phyloP scores from a whole-genome alignment of 1,140 invertebrate species.

The Drosophila sproati region DNA sequence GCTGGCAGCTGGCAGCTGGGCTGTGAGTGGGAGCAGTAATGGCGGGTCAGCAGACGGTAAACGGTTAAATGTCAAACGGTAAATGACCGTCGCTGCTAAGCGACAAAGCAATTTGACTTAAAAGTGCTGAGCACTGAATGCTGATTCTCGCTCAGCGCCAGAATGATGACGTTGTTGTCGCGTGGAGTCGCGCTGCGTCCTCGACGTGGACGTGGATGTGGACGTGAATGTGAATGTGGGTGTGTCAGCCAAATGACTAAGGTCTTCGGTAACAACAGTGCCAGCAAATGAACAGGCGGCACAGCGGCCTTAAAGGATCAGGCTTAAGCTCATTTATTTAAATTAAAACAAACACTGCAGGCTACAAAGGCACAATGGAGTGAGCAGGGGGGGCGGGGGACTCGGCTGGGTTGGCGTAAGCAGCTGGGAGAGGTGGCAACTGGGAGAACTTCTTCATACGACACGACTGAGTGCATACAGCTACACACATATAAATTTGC shows the following conservation, averaged over 20 bases:
- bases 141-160: conserved; percentile 9
- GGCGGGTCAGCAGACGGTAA: conserved; percentile 29
- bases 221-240: background rate
- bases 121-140: conserved; percentile 82
- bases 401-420: background rate
- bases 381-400: background rate
- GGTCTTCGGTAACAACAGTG: background rate
- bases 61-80: background rate
- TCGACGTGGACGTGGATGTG: background rate
- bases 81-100: conserved; percentile 64
- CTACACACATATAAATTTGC: conserved; percentile 11
- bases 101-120: conserved; percentile 81
- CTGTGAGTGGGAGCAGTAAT: no score
- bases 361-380: conserved; percentile 48
- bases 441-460: conserved; percentile 1
- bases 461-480: conserved; percentile 62
- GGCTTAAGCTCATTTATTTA: conserved; percentile 84
- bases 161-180: conserved; percentile 27
- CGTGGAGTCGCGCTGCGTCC: background rate
- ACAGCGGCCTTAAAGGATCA: conserved; percentile 73
- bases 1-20: background rate
- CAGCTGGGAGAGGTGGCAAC: background rate
- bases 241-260: conserved; percentile 62
- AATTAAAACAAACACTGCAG: conserved; percentile 84
- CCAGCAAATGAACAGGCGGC: conserved; percentile 46